These are phyloP conservation scores for Monodelphis domestica DNA, from an alignment of 2,797 vertebrate genomes.

Conservation along the genomic window DNA sequence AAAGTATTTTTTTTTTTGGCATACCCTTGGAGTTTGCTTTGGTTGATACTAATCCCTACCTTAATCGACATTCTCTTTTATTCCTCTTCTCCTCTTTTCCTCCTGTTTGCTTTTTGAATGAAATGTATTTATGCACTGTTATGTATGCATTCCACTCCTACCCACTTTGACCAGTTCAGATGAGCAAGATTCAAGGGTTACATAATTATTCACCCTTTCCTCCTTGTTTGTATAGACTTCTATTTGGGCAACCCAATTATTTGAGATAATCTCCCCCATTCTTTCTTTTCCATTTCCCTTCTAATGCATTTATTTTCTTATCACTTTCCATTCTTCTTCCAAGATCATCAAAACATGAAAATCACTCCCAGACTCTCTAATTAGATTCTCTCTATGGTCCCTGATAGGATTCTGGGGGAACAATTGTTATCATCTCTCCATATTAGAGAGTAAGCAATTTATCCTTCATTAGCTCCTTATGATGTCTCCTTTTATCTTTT, in stretches of 20 bases:
- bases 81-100: background rate
- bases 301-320: background rate
- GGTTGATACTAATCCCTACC: background rate
- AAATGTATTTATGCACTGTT: background rate
- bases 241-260: background rate
- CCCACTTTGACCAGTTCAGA: background rate
- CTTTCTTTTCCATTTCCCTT: background rate
- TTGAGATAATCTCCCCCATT: background rate
- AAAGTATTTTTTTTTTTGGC: background rate
- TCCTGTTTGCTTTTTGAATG: background rate
- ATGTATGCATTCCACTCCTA: background rate
- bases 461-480: background rate
- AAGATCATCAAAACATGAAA: background rate
- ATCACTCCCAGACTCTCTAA: background rate
- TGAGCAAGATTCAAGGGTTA: background rate
- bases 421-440: background rate
- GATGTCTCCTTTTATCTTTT: background rate
- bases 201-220: background rate
- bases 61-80: background rate
- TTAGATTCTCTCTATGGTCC: background rate
- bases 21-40: background rate
- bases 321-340: background rate
- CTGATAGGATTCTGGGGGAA: background rate
- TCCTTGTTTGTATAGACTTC: background rate
- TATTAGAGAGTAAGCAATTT: background rate